A percentile compares a stretch with the other conserved stretches of the same genome.
Conservation (phyloP, 2,797 vertebrate genomes). For the Eidolon dupreanum region DNA sequence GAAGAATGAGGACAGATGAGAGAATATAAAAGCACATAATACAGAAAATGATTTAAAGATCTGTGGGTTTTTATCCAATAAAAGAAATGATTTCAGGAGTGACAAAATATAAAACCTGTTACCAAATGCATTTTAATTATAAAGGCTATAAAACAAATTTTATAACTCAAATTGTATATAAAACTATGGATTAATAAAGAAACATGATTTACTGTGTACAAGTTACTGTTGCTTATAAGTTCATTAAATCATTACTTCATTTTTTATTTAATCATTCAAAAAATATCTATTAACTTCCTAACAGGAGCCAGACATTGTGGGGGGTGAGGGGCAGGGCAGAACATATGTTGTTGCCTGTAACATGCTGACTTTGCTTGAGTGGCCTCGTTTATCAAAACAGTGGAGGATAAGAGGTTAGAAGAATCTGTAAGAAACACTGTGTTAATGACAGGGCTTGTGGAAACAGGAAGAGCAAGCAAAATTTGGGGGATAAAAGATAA, state of each 20-base stretch:
- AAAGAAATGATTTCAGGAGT: slow-evolving; percentile 34
- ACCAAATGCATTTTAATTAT: slow-evolving; percentile 1
- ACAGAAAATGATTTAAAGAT: neutral
- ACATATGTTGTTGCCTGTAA: neutral
- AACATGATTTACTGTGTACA: neutral
- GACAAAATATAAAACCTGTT: slow-evolving; percentile 22
- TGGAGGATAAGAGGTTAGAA: neutral
- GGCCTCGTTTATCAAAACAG: neutral
- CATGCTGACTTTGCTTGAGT: neutral
- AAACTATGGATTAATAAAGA: neutral
- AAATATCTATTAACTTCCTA: neutral
- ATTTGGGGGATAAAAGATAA: neutral
- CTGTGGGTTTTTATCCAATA: neutral
- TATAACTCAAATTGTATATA: neutral
- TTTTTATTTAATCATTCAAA: neutral
- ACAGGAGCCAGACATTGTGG: neutral
- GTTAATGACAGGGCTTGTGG: neutral
- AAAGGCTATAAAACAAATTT: neutral
- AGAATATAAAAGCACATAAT: neutral
- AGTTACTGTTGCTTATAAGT: neutral
- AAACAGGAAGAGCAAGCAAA: neutral
- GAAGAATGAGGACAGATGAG: neutral
- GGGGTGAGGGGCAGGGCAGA: neutral
- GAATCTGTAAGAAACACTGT: neutral
- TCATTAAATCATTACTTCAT: neutral